A percentile compares a stretch with the other conserved stretches of the same genome.
Conservation (phyloP, 2,797 vertebrate species). For the Mareca penelope region DNA sequence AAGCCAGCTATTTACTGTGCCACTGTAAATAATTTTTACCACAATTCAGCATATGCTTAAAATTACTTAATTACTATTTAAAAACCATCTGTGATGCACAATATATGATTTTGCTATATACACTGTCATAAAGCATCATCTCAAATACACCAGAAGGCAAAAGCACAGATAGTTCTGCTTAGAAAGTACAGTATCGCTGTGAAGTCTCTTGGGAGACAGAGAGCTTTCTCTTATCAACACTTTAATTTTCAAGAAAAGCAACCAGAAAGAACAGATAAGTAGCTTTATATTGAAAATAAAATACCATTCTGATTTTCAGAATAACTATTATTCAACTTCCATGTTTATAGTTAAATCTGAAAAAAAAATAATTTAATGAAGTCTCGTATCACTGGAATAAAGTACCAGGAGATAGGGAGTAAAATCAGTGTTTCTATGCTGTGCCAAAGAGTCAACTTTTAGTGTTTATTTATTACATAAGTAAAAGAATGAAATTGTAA, state of each 20-base stretch:
- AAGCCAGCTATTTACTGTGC: background rate
- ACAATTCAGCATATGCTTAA: background rate
- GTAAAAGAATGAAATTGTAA: background rate
- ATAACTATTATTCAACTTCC: background rate
- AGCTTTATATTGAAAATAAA: background rate
- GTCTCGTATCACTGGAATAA: background rate
- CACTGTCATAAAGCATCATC: background rate
- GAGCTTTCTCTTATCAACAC: background rate
- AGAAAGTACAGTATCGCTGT: background rate
- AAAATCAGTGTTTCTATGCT: background rate
- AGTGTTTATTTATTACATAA: accelerated
- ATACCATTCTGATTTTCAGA: background rate
- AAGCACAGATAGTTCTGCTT: background rate
- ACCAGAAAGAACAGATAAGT: background rate
- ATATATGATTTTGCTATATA: background rate
- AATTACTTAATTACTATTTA: background rate
- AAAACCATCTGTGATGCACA: background rate
- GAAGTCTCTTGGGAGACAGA: background rate
- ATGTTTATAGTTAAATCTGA: background rate
- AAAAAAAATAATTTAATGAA: background rate
- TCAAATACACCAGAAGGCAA: background rate
- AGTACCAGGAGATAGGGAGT: background rate
- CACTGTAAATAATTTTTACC: background rate
- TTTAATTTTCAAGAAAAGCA: background rate
- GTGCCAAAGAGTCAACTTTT: background rate